Conservation (phyloP, 1,140 invertebrate species). For the Bradynema listronoti region DNA sequence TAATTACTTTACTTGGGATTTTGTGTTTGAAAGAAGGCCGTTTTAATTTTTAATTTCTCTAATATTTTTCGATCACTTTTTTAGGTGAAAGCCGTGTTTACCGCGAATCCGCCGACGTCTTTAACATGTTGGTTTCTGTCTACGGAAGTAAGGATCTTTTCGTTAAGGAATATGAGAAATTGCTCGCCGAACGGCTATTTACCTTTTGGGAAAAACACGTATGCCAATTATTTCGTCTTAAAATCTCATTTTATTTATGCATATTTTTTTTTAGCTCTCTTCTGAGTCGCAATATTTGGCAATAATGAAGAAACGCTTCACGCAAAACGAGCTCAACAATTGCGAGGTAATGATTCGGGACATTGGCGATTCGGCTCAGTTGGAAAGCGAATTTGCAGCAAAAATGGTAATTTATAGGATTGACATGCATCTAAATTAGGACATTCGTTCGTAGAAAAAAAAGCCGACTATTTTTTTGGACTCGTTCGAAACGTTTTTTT, state of each 20-base stretch:
- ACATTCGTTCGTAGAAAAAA: too few relatives aligned
- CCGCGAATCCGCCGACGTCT: constrained; percentile 79
- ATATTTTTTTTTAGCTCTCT: constrained; percentile 62
- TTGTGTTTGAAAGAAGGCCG: too few relatives aligned
- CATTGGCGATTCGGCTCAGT: constrained; percentile 71
- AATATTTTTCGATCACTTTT: constrained; percentile 15
- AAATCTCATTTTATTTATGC: neutral
- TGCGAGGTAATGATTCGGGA: constrained; percentile 99
- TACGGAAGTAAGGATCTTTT: constrained; percentile 97
- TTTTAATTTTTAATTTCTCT: too few relatives aligned
- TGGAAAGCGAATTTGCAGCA: constrained; percentile 73
- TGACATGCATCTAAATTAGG: too few relatives aligned
- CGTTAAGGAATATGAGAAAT: constrained; percentile 90
- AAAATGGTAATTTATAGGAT: too few relatives aligned
- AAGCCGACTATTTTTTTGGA: too few relatives aligned
- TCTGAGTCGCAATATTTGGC: constrained; percentile 91
- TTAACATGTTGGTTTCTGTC: constrained; percentile 94
- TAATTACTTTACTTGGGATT: too few relatives aligned
- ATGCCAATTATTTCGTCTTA: neutral
- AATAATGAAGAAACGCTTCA: constrained; percentile 84
- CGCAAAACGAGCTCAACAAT: constrained; percentile 85
- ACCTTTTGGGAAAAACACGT: constrained; percentile 67
- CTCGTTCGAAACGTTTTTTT: too few relatives aligned
- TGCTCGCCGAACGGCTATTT: constrained; percentile 83
- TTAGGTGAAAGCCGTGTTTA: constrained; percentile 58